Evolutionary conservation across 2,797 vertebrate species (phyloP), one percentile per base, ranked within the genome.

Genomic region (Galago senegalensis): DNA sequence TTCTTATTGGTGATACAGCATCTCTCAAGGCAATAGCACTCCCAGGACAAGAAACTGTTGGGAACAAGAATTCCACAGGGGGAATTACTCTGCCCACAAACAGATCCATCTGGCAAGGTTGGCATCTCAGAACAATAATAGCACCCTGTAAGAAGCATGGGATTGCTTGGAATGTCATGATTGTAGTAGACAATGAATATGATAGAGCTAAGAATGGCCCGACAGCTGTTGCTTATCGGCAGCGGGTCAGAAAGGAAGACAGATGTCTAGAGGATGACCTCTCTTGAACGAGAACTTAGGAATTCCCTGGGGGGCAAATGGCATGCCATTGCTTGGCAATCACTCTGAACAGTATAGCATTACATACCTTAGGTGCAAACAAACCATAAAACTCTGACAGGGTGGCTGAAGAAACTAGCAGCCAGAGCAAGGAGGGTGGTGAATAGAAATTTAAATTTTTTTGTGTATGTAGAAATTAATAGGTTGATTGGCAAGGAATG

Each of bases 361-460:
- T 94, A 65, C 88, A 89, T 69, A 88, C 93, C 16, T 5, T 89
- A 83, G 88, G 72, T 95, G 56, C 90, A 95, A 96, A 96, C 90
- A 96, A 97, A 92, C 81, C 87, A 10, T 97, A 94, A 96, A 96
- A 87, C 70, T 79, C 92, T 91, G 86, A 85, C 86, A 92, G 87
- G 27, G 65, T 53, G 25, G 43, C 46, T 77, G 31, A 29, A 77
- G 72, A 84, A 72, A 88, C 73, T 20, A 77, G 90, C 16, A 31
- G 46, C n/a, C 87, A 96, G 63, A 29, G 34, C 49, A 79, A 49
- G 5, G 67, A 91, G 37, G 31, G 25, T 29, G 46, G 56, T 49
- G 56, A 85, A 31, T 14, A 93, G 79, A 92, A 94, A 94, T 17
- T 9, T 53, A 53, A 20, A 89, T 76, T 72, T 67, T 69, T 69